A percentile compares a stretch with the other conserved stretches of the same genome.
Evolutionary conservation across 64 coral and sea anemone species (phyloP).

Genomic region (Hydrozoanthus tunicans): DNA sequence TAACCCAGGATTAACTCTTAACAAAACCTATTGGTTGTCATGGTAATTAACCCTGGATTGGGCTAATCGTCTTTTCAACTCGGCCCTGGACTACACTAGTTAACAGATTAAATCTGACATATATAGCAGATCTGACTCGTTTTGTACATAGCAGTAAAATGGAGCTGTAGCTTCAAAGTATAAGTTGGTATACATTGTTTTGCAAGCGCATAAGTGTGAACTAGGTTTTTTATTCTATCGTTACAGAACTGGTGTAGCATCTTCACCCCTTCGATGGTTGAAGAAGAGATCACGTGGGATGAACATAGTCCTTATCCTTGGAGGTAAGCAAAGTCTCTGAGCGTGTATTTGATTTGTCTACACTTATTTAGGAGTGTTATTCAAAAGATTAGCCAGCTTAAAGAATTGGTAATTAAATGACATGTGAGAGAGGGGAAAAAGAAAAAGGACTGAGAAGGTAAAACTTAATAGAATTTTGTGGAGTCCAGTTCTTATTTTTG

Average conservation of each 20-base stretch:
- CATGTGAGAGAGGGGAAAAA: too few species aligned
- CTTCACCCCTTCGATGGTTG: not conserved
- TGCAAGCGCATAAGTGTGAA: not conserved
- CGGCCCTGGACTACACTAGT: too few species aligned
- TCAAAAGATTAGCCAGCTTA: not conserved
- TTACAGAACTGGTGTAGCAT: conserved; percentile 22
- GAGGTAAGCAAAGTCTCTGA: not conserved
- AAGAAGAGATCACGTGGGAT: not conserved
- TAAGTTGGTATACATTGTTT: not conserved
- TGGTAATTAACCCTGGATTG: too few species aligned
- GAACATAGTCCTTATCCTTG: conserved; percentile 35
- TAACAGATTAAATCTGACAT: too few species aligned
- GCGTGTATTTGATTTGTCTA: not conserved
- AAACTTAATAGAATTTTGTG: too few species aligned
- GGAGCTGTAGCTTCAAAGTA: not conserved
- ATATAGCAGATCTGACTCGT: too few species aligned
- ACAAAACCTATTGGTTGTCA: too few species aligned
- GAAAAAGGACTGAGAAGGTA: too few species aligned
- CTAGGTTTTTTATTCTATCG: not conserved
- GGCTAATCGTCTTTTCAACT: too few species aligned
- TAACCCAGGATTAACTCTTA: too few species aligned
- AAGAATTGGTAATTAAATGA: not conserved
- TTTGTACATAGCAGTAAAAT: too few species aligned
- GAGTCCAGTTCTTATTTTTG: too few species aligned
- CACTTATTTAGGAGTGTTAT: not conserved